Percentiles rank a stretch among this genome's conserved stretches.
These are phyloP conservation scores for Xiphophorus birchmanni DNA, from an alignment of 2,797 vertebrate genomes.

Conservation along the genomic window DNA sequence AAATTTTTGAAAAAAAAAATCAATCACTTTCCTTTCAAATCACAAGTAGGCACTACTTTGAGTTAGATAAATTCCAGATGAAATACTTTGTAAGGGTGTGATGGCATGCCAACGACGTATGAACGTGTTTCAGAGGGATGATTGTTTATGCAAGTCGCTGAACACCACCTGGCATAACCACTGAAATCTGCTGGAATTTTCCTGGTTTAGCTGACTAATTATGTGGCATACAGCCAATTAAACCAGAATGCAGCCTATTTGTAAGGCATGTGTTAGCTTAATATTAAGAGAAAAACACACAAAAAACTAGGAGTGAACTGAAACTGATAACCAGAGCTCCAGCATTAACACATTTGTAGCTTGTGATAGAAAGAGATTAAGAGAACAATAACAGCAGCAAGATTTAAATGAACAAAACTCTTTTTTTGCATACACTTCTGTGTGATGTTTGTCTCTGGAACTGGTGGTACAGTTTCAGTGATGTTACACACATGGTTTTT, in stretches of 20 bases:
- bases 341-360: constrained; percentile 13
- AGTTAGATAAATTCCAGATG: neutral
- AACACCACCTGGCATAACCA: neutral
- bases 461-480: constrained; percentile 16
- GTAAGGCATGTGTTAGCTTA: neutral
- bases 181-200: neutral
- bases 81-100: neutral
- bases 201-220: neutral
- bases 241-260: neutral
- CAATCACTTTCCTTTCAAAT: neutral
- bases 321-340: neutral
- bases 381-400: constrained; percentile 10
- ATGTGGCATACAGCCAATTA: neutral
- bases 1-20: neutral
- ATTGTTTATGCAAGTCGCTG: neutral
- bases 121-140: neutral
- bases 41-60: neutral
- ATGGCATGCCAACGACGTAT: neutral
- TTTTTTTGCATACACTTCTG: constrained; percentile 38
- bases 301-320: neutral
- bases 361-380: constrained; percentile 41
- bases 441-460: constrained; percentile 14
- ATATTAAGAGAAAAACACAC: neutral
- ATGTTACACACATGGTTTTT: constrained; percentile 32
- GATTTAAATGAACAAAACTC: constrained; percentile 51